phyloP scores from a whole-genome alignment of 92 coral and sea anemone species.

The Montipora capitata region DNA sequence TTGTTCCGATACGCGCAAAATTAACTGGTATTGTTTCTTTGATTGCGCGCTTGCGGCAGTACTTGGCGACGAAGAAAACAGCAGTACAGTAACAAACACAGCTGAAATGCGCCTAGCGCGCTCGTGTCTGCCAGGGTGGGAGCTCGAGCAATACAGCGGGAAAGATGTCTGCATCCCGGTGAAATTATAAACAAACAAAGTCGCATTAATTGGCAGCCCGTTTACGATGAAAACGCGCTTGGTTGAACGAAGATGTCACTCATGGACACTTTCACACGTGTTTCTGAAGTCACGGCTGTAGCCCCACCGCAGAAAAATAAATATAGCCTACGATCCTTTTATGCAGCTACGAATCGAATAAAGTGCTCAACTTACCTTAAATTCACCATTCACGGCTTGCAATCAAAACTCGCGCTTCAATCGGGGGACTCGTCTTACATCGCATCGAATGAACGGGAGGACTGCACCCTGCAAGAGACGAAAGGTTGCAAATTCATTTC shows the following conservation, averaged over 20 bases:
- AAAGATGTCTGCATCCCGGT: conserved; percentile 3
- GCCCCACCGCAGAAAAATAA: conserved; percentile 84
- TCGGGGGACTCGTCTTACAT: conserved; percentile 95
- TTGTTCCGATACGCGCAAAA: neutral
- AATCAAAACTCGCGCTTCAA: conserved; percentile 99
- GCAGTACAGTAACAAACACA: neutral
- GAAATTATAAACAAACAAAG: conserved; percentile 10
- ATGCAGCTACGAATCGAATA: conserved; percentile 92
- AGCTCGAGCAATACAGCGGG: conserved; percentile 17
- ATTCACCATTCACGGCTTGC: conserved; percentile 99
- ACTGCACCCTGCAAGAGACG: conserved; percentile 77
- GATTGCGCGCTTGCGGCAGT: conserved; percentile 11
- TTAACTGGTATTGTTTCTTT: conserved; percentile 6
- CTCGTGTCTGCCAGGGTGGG: neutral
- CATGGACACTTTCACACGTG: conserved; percentile 84
- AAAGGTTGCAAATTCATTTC: conserved; percentile 71
- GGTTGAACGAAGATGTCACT: conserved; percentile 34
- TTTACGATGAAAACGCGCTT: conserved; percentile 26
- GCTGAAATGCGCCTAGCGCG: conserved; percentile 9
- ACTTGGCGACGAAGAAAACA: conserved; percentile 23
- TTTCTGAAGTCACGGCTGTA: conserved; percentile 81
- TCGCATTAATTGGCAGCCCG: conserved; percentile 18
- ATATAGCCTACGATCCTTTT: conserved; percentile 91
- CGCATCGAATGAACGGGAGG: conserved; percentile 53
- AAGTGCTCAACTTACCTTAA: conserved; percentile 99